These are phyloP conservation scores for Tachina lurida DNA, from an alignment of 2,888 invertebrate species.

Conservation along the genomic window DNA sequence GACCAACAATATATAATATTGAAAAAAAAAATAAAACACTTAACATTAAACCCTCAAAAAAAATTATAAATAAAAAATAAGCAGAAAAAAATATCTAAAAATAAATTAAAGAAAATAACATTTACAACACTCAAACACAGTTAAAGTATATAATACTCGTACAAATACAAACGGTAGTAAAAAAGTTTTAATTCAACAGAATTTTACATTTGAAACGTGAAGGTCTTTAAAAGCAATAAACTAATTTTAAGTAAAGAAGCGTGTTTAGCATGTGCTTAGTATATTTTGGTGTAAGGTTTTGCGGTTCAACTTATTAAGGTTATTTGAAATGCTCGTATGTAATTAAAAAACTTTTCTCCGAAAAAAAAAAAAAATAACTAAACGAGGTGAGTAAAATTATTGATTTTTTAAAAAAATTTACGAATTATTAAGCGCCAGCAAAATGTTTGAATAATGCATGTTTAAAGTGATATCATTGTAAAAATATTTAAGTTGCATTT, in stretches of 20 bases:
- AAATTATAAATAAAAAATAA: background rate
- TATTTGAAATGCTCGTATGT: background rate
- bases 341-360: background rate
- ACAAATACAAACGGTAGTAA: background rate
- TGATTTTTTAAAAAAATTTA: conserved; percentile 28
- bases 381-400: conserved; percentile 51
- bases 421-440: too few relatives aligned
- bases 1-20: conserved; percentile 21
- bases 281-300: background rate
- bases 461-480: too few relatives aligned
- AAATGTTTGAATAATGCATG: too few relatives aligned
- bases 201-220: background rate
- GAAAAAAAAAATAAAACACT: conserved; percentile 15
- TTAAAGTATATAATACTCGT: background rate
- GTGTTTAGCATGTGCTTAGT: background rate
- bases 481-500: too few relatives aligned
- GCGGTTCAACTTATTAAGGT: background rate
- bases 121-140: background rate
- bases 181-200: conserved; percentile 1
- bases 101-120: conserved; percentile 4
- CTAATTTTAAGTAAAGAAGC: background rate
- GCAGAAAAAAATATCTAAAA: background rate
- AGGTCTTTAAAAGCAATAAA: background rate
- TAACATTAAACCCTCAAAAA: background rate
- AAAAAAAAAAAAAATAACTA: background rate